Conservation (phyloP, 2,888 invertebrate species). For the Microctonus brassicae region DNA sequence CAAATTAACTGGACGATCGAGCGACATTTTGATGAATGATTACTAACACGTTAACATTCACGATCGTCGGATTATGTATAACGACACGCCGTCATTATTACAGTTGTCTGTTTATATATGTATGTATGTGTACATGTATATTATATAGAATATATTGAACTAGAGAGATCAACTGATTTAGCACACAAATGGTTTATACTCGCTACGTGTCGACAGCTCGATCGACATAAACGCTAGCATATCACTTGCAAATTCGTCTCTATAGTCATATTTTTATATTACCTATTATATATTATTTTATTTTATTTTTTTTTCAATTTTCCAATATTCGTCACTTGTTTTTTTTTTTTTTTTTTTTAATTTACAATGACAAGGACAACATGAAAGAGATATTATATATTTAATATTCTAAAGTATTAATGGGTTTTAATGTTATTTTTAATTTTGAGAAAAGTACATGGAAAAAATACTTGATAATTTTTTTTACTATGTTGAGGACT, state of each 20-base stretch:
- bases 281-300: neutral
- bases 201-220: neutral
- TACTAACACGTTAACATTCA: slow-evolving; percentile 12
- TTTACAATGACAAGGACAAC: neutral
- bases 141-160: neutral
- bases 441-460: too few species aligned
- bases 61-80: slow-evolving; percentile 16
- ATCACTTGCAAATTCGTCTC: neutral
- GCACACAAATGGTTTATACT: neutral
- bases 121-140: neutral
- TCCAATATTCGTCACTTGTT: neutral
- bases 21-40: slow-evolving; percentile 27
- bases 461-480: too few species aligned
- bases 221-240: neutral
- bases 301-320: too few species aligned
- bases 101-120: neutral
- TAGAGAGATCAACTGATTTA: neutral
- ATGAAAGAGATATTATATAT: neutral
- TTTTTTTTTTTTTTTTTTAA: neutral
- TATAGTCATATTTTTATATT: neutral
- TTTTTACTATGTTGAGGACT: too few species aligned
- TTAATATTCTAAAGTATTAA: too few species aligned
- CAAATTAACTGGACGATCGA: slow-evolving; percentile 18
- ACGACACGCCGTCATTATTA: slow-evolving; percentile 1
- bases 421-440: too few species aligned